phyloP scores from a whole-genome alignment of 2,113 vertebrate species.

The Osmerus eperlanus region DNA sequence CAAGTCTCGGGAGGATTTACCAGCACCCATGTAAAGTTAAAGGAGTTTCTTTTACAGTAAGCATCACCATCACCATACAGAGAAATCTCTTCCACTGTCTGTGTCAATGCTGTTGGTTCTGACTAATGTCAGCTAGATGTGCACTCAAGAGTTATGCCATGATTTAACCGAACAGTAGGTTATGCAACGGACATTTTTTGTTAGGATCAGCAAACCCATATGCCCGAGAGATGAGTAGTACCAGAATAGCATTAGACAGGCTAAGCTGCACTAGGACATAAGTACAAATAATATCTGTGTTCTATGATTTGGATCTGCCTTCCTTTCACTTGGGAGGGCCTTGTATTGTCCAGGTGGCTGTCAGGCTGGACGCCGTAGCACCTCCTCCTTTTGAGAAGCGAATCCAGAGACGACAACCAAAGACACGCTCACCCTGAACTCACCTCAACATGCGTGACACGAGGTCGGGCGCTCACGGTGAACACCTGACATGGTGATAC shows the following conservation, averaged over 20 bases:
- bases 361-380: neutral
- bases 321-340: constrained; percentile 18
- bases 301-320: constrained; percentile 1
- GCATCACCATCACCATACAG: too few relatives aligned
- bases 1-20: constrained; percentile 21
- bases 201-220: neutral
- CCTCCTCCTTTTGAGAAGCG: constrained; percentile 18
- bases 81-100: too few relatives aligned
- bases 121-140: neutral
- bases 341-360: too few relatives aligned
- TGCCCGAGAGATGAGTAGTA: neutral
- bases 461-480: constrained; percentile 39
- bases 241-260: neutral
- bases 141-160: neutral
- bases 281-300: neutral
- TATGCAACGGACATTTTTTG: neutral
- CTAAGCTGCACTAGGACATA: neutral
- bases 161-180: neutral
- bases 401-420: constrained; percentile 4
- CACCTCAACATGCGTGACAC: constrained; percentile 34
- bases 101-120: too few relatives aligned
- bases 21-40: constrained; percentile 10
- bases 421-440: constrained; percentile 48
- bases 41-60: neutral
- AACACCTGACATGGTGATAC: constrained; percentile 41